A percentile compares a stretch with the other conserved stretches of the same genome.
Conservation (phyloP, 2,797 vertebrate genomes). For the Acrocephalus scirpaceus region DNA sequence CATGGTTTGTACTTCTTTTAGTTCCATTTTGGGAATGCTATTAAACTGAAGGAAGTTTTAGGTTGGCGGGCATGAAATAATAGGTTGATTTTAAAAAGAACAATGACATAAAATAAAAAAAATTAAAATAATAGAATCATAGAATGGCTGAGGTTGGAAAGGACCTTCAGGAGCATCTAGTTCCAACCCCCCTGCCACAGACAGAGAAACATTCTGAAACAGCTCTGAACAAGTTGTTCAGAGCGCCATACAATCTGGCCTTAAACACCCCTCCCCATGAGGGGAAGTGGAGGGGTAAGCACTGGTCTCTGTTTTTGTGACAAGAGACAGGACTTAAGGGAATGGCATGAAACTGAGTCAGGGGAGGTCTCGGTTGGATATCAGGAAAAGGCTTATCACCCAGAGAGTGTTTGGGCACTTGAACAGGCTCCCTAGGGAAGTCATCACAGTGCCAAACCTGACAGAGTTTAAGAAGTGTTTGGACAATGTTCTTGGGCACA, state of each 20-base stretch:
- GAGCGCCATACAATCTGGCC: background rate
- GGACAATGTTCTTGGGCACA: background rate
- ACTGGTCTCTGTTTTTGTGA: background rate
- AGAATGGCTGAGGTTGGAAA: background rate
- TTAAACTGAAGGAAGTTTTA: background rate
- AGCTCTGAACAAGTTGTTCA: background rate
- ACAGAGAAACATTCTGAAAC: background rate
- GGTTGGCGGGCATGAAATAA: background rate
- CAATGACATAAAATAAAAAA: background rate
- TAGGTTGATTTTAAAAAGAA: background rate
- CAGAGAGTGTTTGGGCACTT: fast-evolving
- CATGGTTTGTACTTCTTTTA: background rate
- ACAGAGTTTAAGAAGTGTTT: background rate
- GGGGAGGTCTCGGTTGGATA: background rate
- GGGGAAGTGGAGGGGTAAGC: background rate
- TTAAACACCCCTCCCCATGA: fast-evolving
- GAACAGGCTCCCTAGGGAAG: background rate
- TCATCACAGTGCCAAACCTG: background rate
- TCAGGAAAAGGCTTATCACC: background rate
- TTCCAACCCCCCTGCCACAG: background rate
- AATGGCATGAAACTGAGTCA: background rate
- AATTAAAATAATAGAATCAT: background rate
- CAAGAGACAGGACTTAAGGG: background rate
- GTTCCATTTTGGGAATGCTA: background rate
- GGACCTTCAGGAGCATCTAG: background rate